A percentile compares a stretch with the other conserved stretches of the same genome.
phyloP scores from a whole-genome alignment of 2,888 invertebrate genomes.

The Polymixis flavicincta region DNA sequence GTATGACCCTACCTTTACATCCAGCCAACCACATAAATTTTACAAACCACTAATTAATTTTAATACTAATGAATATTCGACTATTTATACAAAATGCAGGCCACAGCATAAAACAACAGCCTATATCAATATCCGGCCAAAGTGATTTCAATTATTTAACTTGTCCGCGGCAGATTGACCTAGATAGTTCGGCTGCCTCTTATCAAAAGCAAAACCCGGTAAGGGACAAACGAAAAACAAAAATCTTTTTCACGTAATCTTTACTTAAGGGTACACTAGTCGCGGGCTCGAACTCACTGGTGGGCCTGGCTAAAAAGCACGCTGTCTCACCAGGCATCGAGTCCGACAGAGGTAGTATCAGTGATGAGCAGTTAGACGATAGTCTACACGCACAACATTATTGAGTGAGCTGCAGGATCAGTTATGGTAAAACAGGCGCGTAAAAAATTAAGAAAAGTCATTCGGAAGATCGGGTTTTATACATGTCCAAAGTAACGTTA shows the following conservation, averaged over 20 bases:
- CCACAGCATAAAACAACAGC: slow-evolving; percentile 30
- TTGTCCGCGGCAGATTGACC: slow-evolving; percentile 75
- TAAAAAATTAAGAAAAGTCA: too few relatives aligned
- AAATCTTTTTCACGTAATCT: neutral
- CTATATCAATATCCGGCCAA: slow-evolving; percentile 61
- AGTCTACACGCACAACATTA: too few relatives aligned
- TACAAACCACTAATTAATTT: slow-evolving; percentile 40
- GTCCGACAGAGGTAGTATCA: too few relatives aligned
- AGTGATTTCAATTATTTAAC: slow-evolving; percentile 79
- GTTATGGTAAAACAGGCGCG: too few relatives aligned
- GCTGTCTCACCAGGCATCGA: too few relatives aligned
- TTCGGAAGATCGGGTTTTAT: too few relatives aligned
- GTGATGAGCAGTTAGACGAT: too few relatives aligned
- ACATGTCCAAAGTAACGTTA: too few relatives aligned
- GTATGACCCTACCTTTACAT: neutral
- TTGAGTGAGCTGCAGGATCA: too few relatives aligned
- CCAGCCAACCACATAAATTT: slow-evolving; percentile 29
- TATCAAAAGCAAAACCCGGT: slow-evolving; percentile 10
- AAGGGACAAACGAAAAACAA: neutral
- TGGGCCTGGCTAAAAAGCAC: too few relatives aligned
- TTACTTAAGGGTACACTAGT: too few relatives aligned
- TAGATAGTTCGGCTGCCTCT: slow-evolving; percentile 63
- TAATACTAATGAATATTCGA: slow-evolving; percentile 35
- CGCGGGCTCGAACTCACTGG: too few relatives aligned
- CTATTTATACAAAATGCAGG: slow-evolving; percentile 37